These are phyloP conservation scores for Ctena decussata DNA, from an alignment of 2,888 invertebrate genomes.

Conservation along the genomic window DNA sequence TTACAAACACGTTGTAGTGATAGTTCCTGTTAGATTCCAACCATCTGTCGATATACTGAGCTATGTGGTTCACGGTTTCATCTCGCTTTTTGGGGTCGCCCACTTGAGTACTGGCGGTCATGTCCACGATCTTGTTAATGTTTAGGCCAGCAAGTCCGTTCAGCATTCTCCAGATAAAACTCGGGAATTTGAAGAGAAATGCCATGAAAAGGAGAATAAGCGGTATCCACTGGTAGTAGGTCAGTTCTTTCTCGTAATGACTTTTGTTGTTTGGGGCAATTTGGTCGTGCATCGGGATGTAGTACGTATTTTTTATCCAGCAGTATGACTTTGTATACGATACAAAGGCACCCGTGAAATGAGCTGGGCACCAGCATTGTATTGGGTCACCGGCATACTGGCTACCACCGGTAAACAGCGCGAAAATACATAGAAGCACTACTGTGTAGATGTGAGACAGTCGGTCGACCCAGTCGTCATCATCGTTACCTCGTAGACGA, in stretches of 20 bases:
- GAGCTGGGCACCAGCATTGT: constrained; percentile 83
- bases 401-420: constrained; percentile 79
- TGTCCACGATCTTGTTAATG: constrained; percentile 79
- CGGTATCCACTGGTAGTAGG: constrained; percentile 86
- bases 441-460: constrained; percentile 82
- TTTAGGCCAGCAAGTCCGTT: constrained; percentile 81
- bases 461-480: constrained; percentile 82
- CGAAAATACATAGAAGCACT: constrained; percentile 78
- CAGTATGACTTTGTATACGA: constrained; percentile 85
- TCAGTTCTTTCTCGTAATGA: constrained; percentile 77
- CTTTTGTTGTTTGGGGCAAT: constrained; percentile 76
- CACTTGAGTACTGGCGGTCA: constrained; percentile 77
- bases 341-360: constrained; percentile 85
- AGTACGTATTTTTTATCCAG: constrained; percentile 85
- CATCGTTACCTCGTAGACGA: constrained; percentile 77
- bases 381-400: constrained; percentile 83
- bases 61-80: constrained; percentile 77
- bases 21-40: constrained; percentile 80
- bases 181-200: constrained; percentile 87
- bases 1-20: constrained; percentile 76
- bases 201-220: constrained; percentile 88
- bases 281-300: constrained; percentile 80
- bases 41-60: constrained; percentile 81
- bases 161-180: constrained; percentile 87
- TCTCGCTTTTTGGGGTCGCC: constrained; percentile 76